A percentile compares a stretch with the other conserved stretches of the same genome.
These are phyloP conservation scores for Oxycera nigricornis DNA, from an alignment of 2,888 invertebrate genomes.

Conservation along the genomic window DNA sequence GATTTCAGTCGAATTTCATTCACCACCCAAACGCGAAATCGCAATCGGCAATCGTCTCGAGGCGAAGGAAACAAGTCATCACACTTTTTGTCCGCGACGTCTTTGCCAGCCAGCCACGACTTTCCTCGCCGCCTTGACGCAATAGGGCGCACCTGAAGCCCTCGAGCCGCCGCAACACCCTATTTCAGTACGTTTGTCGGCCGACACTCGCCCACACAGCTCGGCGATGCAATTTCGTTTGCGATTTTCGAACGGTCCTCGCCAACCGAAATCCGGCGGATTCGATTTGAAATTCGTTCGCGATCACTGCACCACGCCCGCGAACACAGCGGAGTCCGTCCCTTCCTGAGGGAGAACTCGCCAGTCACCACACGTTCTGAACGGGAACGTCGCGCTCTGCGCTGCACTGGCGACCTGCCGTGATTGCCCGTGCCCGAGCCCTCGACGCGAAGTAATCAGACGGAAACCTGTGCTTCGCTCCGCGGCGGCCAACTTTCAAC, in stretches of 20 bases:
- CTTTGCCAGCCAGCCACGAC: background rate
- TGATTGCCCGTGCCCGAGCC: slow-evolving; percentile 11
- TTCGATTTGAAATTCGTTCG: background rate
- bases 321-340: background rate
- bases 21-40: background rate
- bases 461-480: slow-evolving; percentile 12
- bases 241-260: background rate
- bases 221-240: background rate
- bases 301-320: slow-evolving; percentile 24
- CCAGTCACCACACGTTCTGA: background rate
- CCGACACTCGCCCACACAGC: background rate
- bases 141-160: background rate
- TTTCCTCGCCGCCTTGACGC: background rate
- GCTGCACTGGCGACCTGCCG: slow-evolving; percentile 7
- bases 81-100: slow-evolving; percentile 6
- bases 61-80: slow-evolving; percentile 19
- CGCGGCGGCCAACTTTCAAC: slow-evolving; percentile 25
- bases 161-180: background rate
- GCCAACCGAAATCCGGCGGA: background rate
- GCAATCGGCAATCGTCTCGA: background rate
- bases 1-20: slow-evolving; percentile 7
- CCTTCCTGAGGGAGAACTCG: slow-evolving; percentile 18
- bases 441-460: background rate
- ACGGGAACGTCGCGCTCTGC: slow-evolving; percentile 16
- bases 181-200: background rate